Evolutionary conservation across 1,140 invertebrate species (phyloP), one percentile per base, ranked within the genome.

Genomic region (Heliconius nattereri): DNA sequence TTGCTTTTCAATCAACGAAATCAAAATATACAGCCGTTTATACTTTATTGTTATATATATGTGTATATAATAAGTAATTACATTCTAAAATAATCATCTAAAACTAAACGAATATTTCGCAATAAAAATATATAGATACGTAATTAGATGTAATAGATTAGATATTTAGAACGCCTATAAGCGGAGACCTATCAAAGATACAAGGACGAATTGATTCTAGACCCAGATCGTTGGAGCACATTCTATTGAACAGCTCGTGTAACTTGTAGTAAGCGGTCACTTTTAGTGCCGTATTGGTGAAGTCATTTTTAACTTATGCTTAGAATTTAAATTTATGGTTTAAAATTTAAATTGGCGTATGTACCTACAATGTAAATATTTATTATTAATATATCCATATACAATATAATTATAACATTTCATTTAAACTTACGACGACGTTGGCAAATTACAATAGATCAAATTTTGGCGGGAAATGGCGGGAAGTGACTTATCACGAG

Each of bases 131-230:
- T 52, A 52, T 35, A 35, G 32, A 35, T 52, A 66, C 26, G n/a
- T 29, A 66, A 26, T 23, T 66, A 66, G 11, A 66, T 29, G 60
- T 66, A 66, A 66, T 29, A 66, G 60, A 66, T 66, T 66, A 66
- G 23, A 29, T 23, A 57, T 29, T 66, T 66, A 66, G 60, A 66
- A 66, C 60, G 60, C 11, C 60, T 26, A n/a, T 26, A 66, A 26
- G 73, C 26, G 49, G 72, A 73, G 23, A 11, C 29, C n/a, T 77
- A 40, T 72, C 54, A 71, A 37, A 13, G 29, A 66, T 54, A 26
- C 76, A 78, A 78, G 76, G 71, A 78, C 71, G 32, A 78, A 78
- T 78, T 78, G 45, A 78, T 78, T 72, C 26, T 70, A 49, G n/a
- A 45, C 29, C 40, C 23, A 57, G 32, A 20, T 66, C 29, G n/a